Conservation (phyloP, 1,140 invertebrate species). For the Diachasmimorpha longicaudata region DNA sequence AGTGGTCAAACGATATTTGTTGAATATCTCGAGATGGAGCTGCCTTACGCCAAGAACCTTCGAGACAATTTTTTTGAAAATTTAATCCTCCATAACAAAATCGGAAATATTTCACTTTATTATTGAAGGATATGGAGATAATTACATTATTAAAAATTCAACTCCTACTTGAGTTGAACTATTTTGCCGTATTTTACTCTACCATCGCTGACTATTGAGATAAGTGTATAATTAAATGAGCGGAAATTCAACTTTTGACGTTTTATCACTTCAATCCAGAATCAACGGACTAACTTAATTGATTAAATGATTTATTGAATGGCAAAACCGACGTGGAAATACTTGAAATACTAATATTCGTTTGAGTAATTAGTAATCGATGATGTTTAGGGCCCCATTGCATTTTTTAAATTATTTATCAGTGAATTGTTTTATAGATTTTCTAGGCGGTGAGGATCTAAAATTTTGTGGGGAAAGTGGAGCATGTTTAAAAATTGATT, state of each 20-base stretch:
- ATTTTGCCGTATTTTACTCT: too few relatives aligned
- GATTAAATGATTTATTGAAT: neutral
- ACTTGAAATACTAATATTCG: neutral
- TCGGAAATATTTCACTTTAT: too few relatives aligned
- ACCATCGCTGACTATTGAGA: neutral
- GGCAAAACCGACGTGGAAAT: neutral
- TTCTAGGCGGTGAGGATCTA: neutral
- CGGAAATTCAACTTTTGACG: neutral
- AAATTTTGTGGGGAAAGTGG: neutral
- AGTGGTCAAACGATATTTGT: too few relatives aligned
- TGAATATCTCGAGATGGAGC: too few relatives aligned
- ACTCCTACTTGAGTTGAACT: too few relatives aligned
- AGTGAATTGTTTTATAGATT: neutral
- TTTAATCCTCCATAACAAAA: too few relatives aligned
- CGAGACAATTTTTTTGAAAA: too few relatives aligned
- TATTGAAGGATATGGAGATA: too few relatives aligned
- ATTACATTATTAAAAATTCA: too few relatives aligned
- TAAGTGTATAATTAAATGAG: neutral
- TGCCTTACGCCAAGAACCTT: too few relatives aligned
- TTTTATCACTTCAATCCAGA: neutral
- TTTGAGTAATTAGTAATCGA: neutral
- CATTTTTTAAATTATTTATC: neutral
- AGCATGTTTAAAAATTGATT: constrained; percentile 15
- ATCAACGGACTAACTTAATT: neutral
- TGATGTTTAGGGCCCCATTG: neutral